Evolutionary conservation across 1,140 invertebrate genomes (phyloP), one percentile per base, ranked within the genome.

Genomic region (Vollenhovia emeryi): DNA sequence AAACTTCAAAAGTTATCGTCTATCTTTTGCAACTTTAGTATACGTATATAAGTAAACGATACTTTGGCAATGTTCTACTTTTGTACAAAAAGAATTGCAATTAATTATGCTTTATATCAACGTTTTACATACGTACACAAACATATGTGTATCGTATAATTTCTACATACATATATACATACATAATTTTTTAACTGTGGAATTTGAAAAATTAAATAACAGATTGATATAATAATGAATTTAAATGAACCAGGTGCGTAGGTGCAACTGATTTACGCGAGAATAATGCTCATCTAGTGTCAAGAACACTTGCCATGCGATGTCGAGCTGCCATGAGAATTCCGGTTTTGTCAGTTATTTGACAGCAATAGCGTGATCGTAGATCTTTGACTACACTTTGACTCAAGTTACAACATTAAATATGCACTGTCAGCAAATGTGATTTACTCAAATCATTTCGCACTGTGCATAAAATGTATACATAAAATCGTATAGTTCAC

Each of bases 291-390:
- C 9, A 27, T 76, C 55, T 43, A 30, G 13, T 48, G 45, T 24
- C 6, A 3, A 8, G 0, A 33, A 55, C 21, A 50, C 52, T 18
- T 27, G 40, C 24, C 21, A 15, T 24, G 30, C 15, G 43, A 73
- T 50, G 24, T 74, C 2, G 30, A 75, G 30, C 13, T 69, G 24
- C 15, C 2, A 4, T 21, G 21, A 55, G n/a, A 18, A 36, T 4
- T 78, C 13, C 27, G 48, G 68, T 78, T 55, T 79, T 21, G 4
- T 43, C 27, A 57, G 43, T 68, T 71, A 85, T 50, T 73, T 36
- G 13, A 15, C 33, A 43, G 45, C 21, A 45, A 80, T 59, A 40
- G 33, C 50, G n/a, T n/a, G n/a, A 74, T 68, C 66, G 30, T 2
- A 24, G 3, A 86, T 84, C 9, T 36, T 40, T 15, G 45, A 62